Evolutionary conservation across 2,888 invertebrate species (phyloP).

Genomic region (Drosophila pegasa): DNA sequence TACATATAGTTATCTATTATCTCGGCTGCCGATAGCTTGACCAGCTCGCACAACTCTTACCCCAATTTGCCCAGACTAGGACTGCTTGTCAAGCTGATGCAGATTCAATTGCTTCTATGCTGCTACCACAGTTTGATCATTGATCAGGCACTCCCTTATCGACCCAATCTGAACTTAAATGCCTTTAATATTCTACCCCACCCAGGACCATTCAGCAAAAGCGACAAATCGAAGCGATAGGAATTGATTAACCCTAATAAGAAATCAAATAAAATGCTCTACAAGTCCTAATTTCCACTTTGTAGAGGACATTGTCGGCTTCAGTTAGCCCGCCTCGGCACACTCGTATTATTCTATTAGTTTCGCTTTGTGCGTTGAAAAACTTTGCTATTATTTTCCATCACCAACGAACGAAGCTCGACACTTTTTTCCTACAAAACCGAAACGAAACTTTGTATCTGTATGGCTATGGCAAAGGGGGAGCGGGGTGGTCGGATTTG

Average conservation of each 20-base stretch:
- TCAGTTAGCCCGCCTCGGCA: conserved; percentile 31
- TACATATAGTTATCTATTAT: conserved; percentile 78
- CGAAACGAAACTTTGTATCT: conserved; percentile 61
- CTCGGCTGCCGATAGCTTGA: conserved; percentile 65
- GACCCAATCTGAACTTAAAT: too few species aligned
- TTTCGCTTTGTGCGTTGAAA: conserved; percentile 52
- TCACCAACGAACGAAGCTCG: conserved; percentile 23
- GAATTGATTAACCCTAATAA: conserved; percentile 1
- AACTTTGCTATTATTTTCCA: conserved; percentile 60
- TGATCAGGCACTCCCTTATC: conserved; percentile 52
- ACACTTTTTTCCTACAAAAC: conserved; percentile 47
- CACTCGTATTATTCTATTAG: conserved; percentile 38
- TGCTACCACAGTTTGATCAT: conserved; percentile 49
- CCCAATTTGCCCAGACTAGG: conserved; percentile 62
- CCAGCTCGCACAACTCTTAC: conserved; percentile 61
- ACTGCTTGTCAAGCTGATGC: background rate
- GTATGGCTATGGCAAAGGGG: conserved; percentile 6
- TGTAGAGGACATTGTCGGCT: conserved; percentile 20
- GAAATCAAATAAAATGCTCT: background rate
- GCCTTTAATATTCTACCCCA: background rate
- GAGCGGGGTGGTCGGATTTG: background rate
- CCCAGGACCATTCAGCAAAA: background rate
- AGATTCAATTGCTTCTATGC: conserved; percentile 45
- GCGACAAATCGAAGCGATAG: background rate
- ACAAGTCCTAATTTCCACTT: conserved; percentile 3